These are phyloP conservation scores for Cryptocheilus praepositus DNA, from an alignment of 2,888 invertebrate species.

Conservation along the genomic window DNA sequence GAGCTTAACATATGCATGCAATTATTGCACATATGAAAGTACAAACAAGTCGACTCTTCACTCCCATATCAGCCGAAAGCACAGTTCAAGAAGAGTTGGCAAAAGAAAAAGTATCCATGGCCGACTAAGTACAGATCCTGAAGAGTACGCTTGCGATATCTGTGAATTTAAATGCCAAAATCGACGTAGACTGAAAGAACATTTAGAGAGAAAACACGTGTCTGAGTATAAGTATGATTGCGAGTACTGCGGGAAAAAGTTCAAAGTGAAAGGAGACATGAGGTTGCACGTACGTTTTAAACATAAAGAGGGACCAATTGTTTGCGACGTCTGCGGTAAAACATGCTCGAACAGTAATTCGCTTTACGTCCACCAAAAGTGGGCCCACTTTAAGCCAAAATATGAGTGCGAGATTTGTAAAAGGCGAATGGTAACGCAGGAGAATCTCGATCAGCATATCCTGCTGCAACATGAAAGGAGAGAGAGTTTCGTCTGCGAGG, in stretches of 20 bases:
- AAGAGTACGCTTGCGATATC: conserved; percentile 48
- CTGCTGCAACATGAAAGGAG: conserved; percentile 57
- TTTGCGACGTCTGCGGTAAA: conserved; percentile 69
- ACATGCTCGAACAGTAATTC: conserved; percentile 67
- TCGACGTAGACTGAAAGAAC: conserved; percentile 63
- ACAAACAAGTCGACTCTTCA: conserved; percentile 56
- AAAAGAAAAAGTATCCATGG: conserved; percentile 25
- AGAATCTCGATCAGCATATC: conserved; percentile 65
- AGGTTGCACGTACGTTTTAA: conserved; percentile 66
- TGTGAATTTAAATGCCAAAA: conserved; percentile 61
- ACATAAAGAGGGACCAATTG: conserved; percentile 65
- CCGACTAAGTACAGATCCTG: conserved; percentile 28
- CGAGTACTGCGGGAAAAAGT: conserved; percentile 63
- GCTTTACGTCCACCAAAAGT: conserved; percentile 67
- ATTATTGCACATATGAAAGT: conserved; percentile 56
- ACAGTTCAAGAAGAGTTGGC: conserved; percentile 30
- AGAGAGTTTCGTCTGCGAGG: conserved; percentile 72
- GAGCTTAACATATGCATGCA: conserved; percentile 40
- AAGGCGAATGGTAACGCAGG: conserved; percentile 62
- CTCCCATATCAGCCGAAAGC: conserved; percentile 59
- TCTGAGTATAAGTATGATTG: conserved; percentile 63
- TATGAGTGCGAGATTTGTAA: conserved; percentile 65
- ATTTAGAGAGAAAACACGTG: conserved; percentile 63
- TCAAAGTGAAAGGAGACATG: conserved; percentile 69
- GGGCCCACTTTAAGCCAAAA: conserved; percentile 66